Base-by-base conservation (phyloP, 1,140 invertebrate genomes). In the Brachystomella parvula region DNA sequence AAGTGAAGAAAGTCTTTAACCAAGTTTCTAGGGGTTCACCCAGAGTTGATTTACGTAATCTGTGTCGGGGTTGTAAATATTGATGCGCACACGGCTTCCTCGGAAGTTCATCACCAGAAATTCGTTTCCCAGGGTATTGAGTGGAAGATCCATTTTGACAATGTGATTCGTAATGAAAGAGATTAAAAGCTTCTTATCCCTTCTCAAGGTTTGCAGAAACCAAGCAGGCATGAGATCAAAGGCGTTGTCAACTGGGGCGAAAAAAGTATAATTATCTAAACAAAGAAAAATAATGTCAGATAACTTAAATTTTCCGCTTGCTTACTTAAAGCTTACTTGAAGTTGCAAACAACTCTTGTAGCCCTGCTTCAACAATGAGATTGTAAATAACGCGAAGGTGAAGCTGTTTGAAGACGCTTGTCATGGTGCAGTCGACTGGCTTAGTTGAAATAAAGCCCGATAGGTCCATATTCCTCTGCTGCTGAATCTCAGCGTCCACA, bases 261-360 rank as follows among this genome's bases (percentile, higher is more conserved):
- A 71, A 15, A 73, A 61, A 1, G 72, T 73, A 66, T 69, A 73
- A 33, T 67, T 69, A 24, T 29, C 72, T 73, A 33, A 19, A 63
- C 35, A 28, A 47, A 59, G 15, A 33, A 32, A 61, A 62, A 30
- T 44, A 62, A 30, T 47, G 15, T 12, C 21, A n/a, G n/a, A n/a
- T n/a, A n/a, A n/a, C n/a, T 63, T 31, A 57, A 29, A 29, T 6
- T 2, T 44, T 35, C 12, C 19, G 9, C 6, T n/a, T 53, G 53
- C 21, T 61, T 65, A 69, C 17, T 35, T 15, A 62, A 57, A 63
- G 32, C 65, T 68, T 66, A 73, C 71, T 17, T 9, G 60, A 63
- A 12, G 66, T 60, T 1, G 32, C 24, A 44, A 73, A 73, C 9
- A 73, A 26, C 47, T 62, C 59, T 17, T 65, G 63, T 32, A 73